Evolutionary conservation across 2,113 vertebrate genomes (phyloP).

Genomic region (Camelus dromedarius): DNA sequence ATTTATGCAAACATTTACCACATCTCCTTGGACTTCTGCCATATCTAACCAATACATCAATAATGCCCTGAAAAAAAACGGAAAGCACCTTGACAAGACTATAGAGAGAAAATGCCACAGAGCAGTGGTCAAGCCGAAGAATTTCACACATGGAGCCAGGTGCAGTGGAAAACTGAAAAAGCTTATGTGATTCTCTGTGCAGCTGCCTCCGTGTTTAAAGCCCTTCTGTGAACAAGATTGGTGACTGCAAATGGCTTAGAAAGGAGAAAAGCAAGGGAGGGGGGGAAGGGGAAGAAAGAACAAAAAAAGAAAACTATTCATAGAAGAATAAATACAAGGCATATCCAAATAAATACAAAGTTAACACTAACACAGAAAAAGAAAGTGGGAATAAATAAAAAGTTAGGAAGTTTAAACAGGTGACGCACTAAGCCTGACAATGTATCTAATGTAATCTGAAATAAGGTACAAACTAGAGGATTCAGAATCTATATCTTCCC

Average conservation of each 20-base stretch:
- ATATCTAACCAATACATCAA: slow-evolving; percentile 75
- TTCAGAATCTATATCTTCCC: background rate
- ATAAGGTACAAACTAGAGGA: background rate
- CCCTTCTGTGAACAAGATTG: slow-evolving; percentile 65
- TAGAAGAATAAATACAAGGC: background rate
- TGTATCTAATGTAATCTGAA: background rate
- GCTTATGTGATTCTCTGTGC: slow-evolving; percentile 65
- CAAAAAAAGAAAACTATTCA: slow-evolving; percentile 54
- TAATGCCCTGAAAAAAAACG: slow-evolving; percentile 62
- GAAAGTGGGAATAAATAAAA: background rate
- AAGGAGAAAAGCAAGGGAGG: background rate
- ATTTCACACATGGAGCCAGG: slow-evolving; percentile 56
- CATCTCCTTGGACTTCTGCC: slow-evolving; percentile 75
- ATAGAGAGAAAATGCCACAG: slow-evolving; percentile 57
- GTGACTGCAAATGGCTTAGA: slow-evolving; percentile 20
- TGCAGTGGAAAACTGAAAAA: slow-evolving; percentile 68
- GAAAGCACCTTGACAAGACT: slow-evolving; percentile 81
- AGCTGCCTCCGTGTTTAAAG: slow-evolving; percentile 56
- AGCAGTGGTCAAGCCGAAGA: slow-evolving; percentile 37
- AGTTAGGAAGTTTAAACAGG: background rate
- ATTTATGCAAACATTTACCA: slow-evolving; percentile 45
- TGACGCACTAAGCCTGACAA: background rate
- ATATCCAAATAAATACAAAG: background rate
- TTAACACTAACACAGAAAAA: background rate
- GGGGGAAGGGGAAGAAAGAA: background rate